Base-by-base conservation (phyloP, 2,888 invertebrate genomes). In the Tachina fera region DNA sequence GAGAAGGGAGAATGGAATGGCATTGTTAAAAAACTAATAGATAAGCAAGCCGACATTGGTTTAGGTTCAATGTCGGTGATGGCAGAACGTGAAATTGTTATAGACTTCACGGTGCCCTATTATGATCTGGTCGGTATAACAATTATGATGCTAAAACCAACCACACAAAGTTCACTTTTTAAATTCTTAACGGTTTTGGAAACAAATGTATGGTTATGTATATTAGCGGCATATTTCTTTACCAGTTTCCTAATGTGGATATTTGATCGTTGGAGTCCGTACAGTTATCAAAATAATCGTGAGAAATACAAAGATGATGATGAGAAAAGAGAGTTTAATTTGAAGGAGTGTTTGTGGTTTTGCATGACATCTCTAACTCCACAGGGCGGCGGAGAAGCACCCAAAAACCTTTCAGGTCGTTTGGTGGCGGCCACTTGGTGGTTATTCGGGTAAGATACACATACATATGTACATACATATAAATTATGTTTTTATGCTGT, bases 291-390 rank as follows among this genome's bases (percentile, higher is more conserved):
- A 90, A 98, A 98, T 91, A 98, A 98, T 91, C 94, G 97, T 9
- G 97, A 98, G 83, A 97, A 97, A 90, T 98, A 98, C 91, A 96
- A 96, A 90, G 96, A 98, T 80, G 98, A 98, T 88, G 97, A 97
- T 88, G 98, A 98, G 90, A 98, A 98, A 91, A 94, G 99, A 5
- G 97, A 98, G 91, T 99, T 99, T 91, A 97, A 96, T 61, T 93
- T 99, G 49, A 98, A 98, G 91, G 99, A 99, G 93, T 98, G 98
- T 90, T 94, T 99, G 0, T 99, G 99, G 99, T 99, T 99, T 92
- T 99, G 99, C 91, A 98, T 99, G 98, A 99, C 99, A 56, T 99
- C 98, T 49, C 93, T 99, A 19, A 99, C 99, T 0, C 99, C 99
- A 0, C 95, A 97, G 93, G 98, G 98, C 0, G 98, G 98, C 0